Conservation (phyloP, 1,140 invertebrate species). For the Eurosta solidaginis region DNA sequence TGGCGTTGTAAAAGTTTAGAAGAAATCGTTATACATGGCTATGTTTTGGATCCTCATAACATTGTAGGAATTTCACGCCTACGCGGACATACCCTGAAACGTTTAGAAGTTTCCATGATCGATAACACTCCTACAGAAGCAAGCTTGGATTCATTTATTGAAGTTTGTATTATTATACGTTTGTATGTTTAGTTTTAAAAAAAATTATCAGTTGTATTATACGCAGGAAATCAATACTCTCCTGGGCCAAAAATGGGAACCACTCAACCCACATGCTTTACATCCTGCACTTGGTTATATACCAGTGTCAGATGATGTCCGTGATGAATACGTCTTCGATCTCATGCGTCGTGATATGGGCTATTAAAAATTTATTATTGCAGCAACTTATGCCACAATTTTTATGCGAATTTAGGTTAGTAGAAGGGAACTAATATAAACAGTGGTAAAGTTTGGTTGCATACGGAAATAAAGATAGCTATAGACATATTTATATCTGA, state of each 20-base stretch:
- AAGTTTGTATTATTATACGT: constrained; percentile 37
- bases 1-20: constrained; percentile 74
- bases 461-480: no score
- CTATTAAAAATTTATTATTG: constrained; percentile 36
- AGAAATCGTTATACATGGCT: constrained; percentile 68
- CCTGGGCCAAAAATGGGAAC: constrained; percentile 60
- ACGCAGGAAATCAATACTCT: constrained; percentile 60
- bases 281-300: constrained; percentile 55
- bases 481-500: no score
- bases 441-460: neutral
- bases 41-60: constrained; percentile 62
- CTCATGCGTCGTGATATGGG: constrained; percentile 49
- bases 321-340: constrained; percentile 55
- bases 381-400: neutral
- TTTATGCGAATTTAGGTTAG: constrained; percentile 17
- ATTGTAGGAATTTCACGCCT: constrained; percentile 73
- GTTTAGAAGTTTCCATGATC: constrained; percentile 68
- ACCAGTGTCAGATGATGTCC: constrained; percentile 47
- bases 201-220: neutral
- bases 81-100: constrained; percentile 65
- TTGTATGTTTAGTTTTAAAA: neutral
- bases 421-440: neutral
- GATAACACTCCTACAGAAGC: constrained; percentile 56
- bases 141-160: constrained; percentile 44
- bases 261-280: constrained; percentile 51